phyloP scores from a whole-genome alignment of 2,888 invertebrate genomes.

The Halictus quadricinctus region DNA sequence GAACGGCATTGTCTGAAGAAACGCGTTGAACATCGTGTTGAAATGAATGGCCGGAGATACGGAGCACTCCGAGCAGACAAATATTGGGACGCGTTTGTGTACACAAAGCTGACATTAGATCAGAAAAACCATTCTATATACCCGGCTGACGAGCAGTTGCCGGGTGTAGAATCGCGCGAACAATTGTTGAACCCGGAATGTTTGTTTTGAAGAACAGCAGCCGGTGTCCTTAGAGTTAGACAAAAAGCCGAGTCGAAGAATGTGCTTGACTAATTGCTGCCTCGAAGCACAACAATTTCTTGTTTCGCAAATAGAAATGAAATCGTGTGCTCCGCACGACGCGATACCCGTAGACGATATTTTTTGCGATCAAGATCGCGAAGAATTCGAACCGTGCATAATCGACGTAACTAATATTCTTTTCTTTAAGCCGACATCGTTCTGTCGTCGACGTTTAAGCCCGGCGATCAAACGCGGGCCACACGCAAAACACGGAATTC shows the following conservation, averaged over 20 bases:
- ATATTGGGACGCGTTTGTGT: not conserved
- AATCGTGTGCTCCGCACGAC: not conserved
- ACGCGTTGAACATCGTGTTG: not conserved
- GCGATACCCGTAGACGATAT: not conserved
- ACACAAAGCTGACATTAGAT: not conserved
- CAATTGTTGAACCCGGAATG: not conserved
- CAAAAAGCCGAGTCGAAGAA: not conserved
- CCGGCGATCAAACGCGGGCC: not conserved
- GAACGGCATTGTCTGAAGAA: conserved; percentile 8
- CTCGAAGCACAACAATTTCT: not conserved
- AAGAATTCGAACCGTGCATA: not conserved
- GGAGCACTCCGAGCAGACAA: not conserved
- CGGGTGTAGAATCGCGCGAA: not conserved
- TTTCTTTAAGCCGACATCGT: not conserved
- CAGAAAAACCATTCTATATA: not conserved
- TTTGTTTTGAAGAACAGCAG: not conserved
- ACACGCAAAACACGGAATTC: conserved; percentile 1
- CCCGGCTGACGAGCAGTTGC: not conserved
- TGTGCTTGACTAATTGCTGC: not conserved
- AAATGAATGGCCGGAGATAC: conserved; percentile 2
- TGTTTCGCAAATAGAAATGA: not conserved
- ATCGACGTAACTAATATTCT: not conserved
- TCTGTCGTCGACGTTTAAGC: not conserved
- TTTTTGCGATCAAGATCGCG: too few relatives aligned
- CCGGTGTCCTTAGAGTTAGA: not conserved